Conservation (phyloP, 64 coral and sea anemone species). For the Hydrozoanthus tunicans region DNA sequence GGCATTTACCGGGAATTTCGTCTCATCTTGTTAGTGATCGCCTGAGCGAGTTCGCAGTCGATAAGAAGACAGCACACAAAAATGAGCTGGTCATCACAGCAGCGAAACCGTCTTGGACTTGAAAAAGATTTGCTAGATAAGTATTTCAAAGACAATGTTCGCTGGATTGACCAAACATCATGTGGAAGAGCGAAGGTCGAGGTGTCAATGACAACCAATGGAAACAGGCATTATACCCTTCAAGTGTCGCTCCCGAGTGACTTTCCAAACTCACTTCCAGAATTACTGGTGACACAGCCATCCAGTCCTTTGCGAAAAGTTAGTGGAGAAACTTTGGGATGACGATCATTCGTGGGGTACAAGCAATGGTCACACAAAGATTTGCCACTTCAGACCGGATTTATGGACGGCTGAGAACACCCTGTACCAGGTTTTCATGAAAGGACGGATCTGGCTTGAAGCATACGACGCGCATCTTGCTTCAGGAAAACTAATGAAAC, state of each 20-base stretch:
- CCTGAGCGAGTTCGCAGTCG: background rate
- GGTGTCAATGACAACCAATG: constrained; percentile 54
- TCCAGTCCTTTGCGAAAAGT: constrained; percentile 33
- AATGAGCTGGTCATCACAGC: constrained; percentile 67
- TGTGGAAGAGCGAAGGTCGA: constrained; percentile 49
- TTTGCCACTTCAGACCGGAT: constrained; percentile 66
- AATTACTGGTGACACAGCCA: constrained; percentile 62
- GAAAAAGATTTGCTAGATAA: constrained; percentile 72
- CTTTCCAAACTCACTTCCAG: constrained; percentile 74
- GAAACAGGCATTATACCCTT: constrained; percentile 57
- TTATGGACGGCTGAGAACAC: constrained; percentile 76
- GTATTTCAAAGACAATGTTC: constrained; percentile 64
- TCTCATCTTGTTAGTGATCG: too few species aligned
- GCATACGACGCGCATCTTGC: constrained; percentile 73
- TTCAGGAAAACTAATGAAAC: constrained; percentile 63
- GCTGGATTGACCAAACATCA: constrained; percentile 65
- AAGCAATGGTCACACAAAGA: constrained; percentile 62
- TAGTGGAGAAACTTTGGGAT: background rate
- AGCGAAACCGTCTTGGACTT: constrained; percentile 60
- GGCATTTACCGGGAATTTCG: background rate
- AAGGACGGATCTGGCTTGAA: constrained; percentile 85
- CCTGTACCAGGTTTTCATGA: constrained; percentile 83
- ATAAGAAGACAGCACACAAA: background rate
- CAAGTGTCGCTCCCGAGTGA: constrained; percentile 60
- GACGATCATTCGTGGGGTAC: constrained; percentile 62